phyloP scores from a whole-genome alignment of 1,140 invertebrate species.

The Wasmannia auropunctata region DNA sequence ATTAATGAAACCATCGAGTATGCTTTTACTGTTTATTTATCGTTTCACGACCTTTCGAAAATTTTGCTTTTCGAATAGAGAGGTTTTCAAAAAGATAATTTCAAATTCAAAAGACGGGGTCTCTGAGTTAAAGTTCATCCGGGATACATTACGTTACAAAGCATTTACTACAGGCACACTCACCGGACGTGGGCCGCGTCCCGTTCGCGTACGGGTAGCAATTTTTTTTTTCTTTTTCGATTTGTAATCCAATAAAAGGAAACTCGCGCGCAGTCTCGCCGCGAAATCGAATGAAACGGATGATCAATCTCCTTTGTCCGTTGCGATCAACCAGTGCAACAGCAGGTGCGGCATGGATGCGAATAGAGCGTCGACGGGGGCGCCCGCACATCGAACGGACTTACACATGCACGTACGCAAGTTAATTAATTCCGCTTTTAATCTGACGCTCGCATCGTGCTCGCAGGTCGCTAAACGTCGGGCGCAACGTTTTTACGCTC shows the following conservation, averaged over 20 bases:
- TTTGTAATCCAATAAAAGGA: conserved; percentile 42
- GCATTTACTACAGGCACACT: background rate
- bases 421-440: conserved; percentile 56
- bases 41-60: background rate
- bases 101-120: background rate
- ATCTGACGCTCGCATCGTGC: conserved; percentile 8
- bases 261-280: conserved; percentile 4
- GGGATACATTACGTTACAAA: conserved; percentile 30
- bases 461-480: conserved; percentile 10
- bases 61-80: background rate
- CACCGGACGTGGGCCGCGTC: background rate
- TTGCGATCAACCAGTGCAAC: background rate
- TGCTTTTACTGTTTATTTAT: background rate
- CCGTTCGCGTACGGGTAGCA: background rate
- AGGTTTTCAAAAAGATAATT: background rate
- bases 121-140: conserved; percentile 11
- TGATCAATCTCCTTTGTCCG: conserved; percentile 64
- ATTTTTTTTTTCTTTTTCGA: too few relatives aligned
- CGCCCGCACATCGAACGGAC: background rate
- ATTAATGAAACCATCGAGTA: background rate
- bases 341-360: conserved; percentile 26
- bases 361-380: conserved; percentile 24
- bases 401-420: background rate
- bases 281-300: conserved; percentile 54
- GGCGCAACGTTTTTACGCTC: background rate